Evolutionary conservation across 2,797 vertebrate species (phyloP).

Genomic region (Todus mexicanus): DNA sequence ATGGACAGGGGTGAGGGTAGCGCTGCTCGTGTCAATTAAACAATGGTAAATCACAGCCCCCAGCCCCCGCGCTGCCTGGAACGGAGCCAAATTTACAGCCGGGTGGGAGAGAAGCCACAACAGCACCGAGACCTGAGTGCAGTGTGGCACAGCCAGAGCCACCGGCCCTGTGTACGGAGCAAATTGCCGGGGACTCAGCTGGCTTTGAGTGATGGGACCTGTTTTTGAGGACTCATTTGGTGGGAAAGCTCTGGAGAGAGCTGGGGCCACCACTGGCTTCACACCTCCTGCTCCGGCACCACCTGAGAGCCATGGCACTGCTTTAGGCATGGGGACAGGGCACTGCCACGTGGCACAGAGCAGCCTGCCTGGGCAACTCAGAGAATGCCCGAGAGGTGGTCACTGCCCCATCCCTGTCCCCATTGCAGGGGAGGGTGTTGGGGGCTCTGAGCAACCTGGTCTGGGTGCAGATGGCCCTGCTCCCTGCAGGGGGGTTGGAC

Average conservation of each 20-base stretch:
- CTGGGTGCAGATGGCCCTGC: neutral
- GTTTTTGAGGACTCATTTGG: neutral
- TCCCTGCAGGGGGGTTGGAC: no score
- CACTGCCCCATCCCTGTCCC: no score
- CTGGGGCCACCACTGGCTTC: fast-evolving
- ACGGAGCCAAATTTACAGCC: neutral
- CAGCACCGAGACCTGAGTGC: fast-evolving
- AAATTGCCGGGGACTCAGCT: neutral
- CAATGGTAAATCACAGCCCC: neutral
- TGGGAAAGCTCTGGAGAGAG: neutral
- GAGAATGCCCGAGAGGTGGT: no score
- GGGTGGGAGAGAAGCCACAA: fast-evolving
- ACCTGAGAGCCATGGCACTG: no score
- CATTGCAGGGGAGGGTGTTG: neutral
- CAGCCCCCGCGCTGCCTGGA: neutral
- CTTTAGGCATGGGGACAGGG: neutral
- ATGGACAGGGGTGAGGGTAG: neutral
- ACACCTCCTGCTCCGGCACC: neutral
- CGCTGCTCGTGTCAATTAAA: neutral
- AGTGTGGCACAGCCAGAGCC: neutral
- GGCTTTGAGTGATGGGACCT: fast-evolving
- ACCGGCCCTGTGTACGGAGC: neutral
- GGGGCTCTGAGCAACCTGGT: neutral
- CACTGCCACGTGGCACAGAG: neutral
- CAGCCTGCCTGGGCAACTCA: neutral